Evolutionary conservation across 2,113 vertebrate species (phyloP), one percentile per base, ranked within the genome.

Genomic region (Pterophyllum scalare): DNA sequence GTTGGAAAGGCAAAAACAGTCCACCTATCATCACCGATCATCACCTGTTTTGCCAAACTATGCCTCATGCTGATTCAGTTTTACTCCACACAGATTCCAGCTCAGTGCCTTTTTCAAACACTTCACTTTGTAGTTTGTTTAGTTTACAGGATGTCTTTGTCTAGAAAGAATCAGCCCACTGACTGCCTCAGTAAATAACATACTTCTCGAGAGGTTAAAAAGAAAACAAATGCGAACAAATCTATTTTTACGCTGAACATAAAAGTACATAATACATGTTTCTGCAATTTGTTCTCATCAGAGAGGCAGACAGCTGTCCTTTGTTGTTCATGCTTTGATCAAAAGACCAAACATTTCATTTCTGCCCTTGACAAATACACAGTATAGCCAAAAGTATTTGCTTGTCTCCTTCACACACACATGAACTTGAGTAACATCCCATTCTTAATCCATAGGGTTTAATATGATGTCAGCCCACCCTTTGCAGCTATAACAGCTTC

Each of bases 1-100:
- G 78, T 84, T 75, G 64, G 79, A 89, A 80, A 88, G 77, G 79
- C 78, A 90, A 89, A 89, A 52, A 20, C 80, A 81, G 81, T 87
- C 58, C 74, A 62, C 61, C 75, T 38, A 78, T 85, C 81, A 76
- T 84, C 75, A 62, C 75, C 38, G 7, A 38, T 84, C 81, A 57
- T 75, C 80, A 82, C 84, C 57, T 70, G 61, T 64, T 38, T 14
- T 26, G 31, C 67, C 79, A 84, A 83, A 75, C 59, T 19, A 62
- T 81, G 83, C 59, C 64, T 64, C n/a, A 80, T 85, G 79, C 12
- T 6, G 81, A 77, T 57, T 40, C 5, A 1, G 46, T n/a, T 59
- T 80, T 75, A 81, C 75, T 90, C 61, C 17, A 87, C 64, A 22
- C n/a, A 74, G 24, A 35, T 70, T 40, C 58, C 56, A 82, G 52